Conservation (phyloP, 2,888 invertebrate genomes). For the Trachelus stipa region DNA sequence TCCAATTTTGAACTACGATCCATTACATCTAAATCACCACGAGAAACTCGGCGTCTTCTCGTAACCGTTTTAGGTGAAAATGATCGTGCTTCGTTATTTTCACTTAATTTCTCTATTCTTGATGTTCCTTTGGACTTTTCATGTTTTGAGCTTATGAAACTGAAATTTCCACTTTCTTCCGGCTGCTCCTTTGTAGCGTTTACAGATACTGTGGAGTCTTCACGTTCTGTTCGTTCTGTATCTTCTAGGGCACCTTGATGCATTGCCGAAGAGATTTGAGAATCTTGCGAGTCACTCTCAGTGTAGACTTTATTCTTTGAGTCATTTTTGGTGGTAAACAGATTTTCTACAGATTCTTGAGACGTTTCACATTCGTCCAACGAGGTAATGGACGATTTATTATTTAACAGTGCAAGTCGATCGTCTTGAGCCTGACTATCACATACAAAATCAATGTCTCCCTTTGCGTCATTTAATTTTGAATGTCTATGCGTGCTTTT, state of each 20-base stretch:
- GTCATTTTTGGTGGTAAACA: background rate
- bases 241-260: background rate
- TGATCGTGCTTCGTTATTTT: background rate
- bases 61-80: background rate
- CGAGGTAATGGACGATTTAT: background rate
- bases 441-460: background rate
- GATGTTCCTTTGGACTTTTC: background rate
- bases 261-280: background rate
- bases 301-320: background rate
- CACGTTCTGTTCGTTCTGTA: background rate
- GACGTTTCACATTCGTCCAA: background rate
- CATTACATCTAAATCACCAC: background rate
- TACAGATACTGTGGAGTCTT: background rate
- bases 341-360: background rate
- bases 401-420: background rate
- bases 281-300: background rate
- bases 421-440: background rate
- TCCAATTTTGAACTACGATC: background rate
- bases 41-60: background rate
- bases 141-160: background rate
- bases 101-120: background rate
- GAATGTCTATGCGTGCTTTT: constrained; percentile 1
- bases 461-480: constrained; percentile 23
- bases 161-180: background rate
- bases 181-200: background rate